A percentile compares a stretch with the other conserved stretches of the same genome.
These are phyloP conservation scores for Agrochola lota DNA, from an alignment of 2,888 invertebrate species.

Conservation along the genomic window DNA sequence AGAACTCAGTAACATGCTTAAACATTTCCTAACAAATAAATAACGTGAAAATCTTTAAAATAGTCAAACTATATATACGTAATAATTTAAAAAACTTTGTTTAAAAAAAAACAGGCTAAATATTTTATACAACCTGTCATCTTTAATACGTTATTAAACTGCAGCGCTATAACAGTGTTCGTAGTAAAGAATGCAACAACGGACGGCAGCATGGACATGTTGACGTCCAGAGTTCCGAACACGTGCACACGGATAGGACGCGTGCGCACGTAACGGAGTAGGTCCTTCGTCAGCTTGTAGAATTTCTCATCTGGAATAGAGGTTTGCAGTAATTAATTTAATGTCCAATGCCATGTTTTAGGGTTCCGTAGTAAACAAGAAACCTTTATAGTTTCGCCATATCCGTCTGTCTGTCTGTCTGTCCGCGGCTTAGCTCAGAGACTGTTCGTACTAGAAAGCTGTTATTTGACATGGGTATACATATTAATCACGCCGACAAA, in stretches of 20 bases:
- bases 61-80: neutral
- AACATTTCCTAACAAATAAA: neutral
- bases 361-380: too few species aligned
- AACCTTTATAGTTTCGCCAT: too few species aligned
- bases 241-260: conserved; percentile 69
- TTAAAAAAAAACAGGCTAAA: neutral
- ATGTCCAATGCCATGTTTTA: too few species aligned
- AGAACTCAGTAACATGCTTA: neutral
- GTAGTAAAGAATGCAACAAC: conserved; percentile 75
- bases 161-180: conserved; percentile 77
- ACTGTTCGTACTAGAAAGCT: too few species aligned
- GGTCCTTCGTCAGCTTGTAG: conserved; percentile 70
- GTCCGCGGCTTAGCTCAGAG: too few species aligned
- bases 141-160: conserved; percentile 67
- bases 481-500: too few species aligned
- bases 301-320: neutral
- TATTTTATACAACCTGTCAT: neutral
- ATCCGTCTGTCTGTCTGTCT: too few species aligned
- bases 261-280: conserved; percentile 71
- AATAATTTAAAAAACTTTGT: too few species aligned
- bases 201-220: conserved; percentile 77
- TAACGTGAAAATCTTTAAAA: neutral
- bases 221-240: conserved; percentile 70
- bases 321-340: too few species aligned
- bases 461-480: too few species aligned